Evolutionary conservation across 2,797 vertebrate genomes (phyloP), one percentile per base, ranked within the genome.

Genomic region (Chromis chromis): DNA sequence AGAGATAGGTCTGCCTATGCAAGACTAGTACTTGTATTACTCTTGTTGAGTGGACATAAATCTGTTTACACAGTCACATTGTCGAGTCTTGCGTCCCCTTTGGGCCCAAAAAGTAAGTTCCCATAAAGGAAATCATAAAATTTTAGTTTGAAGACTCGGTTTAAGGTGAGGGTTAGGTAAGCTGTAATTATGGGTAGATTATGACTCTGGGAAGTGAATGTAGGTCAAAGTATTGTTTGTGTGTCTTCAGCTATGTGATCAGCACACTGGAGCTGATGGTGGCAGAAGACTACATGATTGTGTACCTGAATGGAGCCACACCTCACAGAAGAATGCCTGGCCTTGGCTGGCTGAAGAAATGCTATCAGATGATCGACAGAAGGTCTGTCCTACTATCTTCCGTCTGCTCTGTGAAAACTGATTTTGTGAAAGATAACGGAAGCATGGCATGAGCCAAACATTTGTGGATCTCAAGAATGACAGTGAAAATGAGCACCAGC

Each of bases 321-420:
- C 98, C 98, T 62, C 96, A 98, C 88, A 95, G 98, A 78, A 96
- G 95, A 83, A 99, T 98, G 97, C 98, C 98, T 0, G 97, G 98
- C 6, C 89, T 99, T 0, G 96, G 97, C 11, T 99, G 98, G 98
- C 94, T 99, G 85, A 99, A 98, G 91, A 98, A 95, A 78, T 99
- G 98, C 90, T 99, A 99, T 60, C 96, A 98, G 87, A 99, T 99
- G 98, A 99, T 99, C 90, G 98, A 99, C 88, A 96, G 98, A 69
- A 93, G 97, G 98, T 92, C 0, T 12, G 76, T 56, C 16, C 6
- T 4, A 0, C 25, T 54, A 17, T 17, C 1, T 4, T 44, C 11
- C 24, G 36, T 3, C 21, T 44, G 13, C 12, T 57, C 1, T 19
- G 1, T 7, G 21, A 61, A 21, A 3, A 6, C 1, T 19, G 28